Percentiles rank a stretch among this genome's conserved stretches.
phyloP scores from a whole-genome alignment of 1,140 invertebrate species.

The Agrilus planipennis region DNA sequence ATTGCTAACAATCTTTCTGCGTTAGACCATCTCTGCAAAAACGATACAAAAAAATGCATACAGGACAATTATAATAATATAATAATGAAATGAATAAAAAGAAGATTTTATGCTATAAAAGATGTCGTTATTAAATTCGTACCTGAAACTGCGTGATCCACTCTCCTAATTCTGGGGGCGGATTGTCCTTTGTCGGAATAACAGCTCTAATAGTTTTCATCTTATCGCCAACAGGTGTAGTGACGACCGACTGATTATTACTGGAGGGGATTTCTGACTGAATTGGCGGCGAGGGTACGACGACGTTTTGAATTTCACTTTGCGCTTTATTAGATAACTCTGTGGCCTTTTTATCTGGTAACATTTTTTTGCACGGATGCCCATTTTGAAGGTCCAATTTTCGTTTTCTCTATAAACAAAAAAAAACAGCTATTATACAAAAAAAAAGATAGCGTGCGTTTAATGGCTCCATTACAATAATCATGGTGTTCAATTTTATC shows the following conservation, averaged over 20 bases:
- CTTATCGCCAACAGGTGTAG: constrained; percentile 13
- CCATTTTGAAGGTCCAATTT: constrained; percentile 35
- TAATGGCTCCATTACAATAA: not conserved
- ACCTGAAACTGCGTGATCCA: constrained; percentile 71
- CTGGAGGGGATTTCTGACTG: constrained; percentile 10
- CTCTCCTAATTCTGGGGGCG: constrained; percentile 61
- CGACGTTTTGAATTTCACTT: constrained; percentile 2
- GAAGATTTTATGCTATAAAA: not conserved
- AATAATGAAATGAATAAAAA: constrained; percentile 1
- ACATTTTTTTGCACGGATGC: constrained; percentile 35
- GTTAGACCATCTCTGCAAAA: constrained; percentile 73
- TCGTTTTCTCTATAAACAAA: constrained; percentile 31
- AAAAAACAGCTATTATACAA: constrained; percentile 13
- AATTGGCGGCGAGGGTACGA: constrained; percentile 8
- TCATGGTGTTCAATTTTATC: constrained; percentile 1
- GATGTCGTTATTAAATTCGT: constrained; percentile 11
- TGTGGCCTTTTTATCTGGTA: constrained; percentile 21
- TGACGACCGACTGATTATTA: constrained; percentile 1
- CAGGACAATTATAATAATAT: no score
- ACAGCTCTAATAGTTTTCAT: constrained; percentile 33
- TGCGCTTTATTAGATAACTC: not conserved
- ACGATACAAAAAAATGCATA: no score
- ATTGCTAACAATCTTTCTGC: constrained; percentile 79
- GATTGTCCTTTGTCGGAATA: constrained; percentile 69
- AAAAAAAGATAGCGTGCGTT: constrained; percentile 10